A percentile compares a stretch with the other conserved stretches of the same genome.
Evolutionary conservation across 2,797 vertebrate species (phyloP).

Genomic region (Rhodeus uyekii): DNA sequence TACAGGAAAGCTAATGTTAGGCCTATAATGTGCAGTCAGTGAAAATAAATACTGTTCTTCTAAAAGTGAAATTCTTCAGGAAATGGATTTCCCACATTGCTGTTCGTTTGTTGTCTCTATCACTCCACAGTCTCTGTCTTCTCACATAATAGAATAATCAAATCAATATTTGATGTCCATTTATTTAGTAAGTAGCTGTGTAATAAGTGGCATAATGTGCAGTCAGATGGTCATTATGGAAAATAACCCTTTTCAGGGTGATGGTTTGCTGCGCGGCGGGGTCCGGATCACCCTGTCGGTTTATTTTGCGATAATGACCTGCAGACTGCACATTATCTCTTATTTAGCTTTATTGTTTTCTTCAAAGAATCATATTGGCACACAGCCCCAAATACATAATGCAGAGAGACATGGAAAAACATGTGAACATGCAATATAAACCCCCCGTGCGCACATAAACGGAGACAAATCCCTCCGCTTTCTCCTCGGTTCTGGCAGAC

Average conservation of each 20-base stretch:
- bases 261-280: not conserved
- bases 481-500: not conserved
- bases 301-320: not conserved
- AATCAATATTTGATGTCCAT: conserved; percentile 2
- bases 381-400: not conserved
- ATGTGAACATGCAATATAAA: not conserved
- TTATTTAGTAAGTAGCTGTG: conserved; percentile 10
- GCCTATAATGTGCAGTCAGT: not conserved
- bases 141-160: not conserved
- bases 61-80: no score
- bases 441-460: conserved; percentile 6
- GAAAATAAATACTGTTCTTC: not conserved
- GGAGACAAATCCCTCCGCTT: conserved; percentile 6
- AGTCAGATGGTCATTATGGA: not conserved
- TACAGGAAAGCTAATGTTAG: no score
- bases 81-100: not conserved
- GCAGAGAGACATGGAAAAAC: not conserved
- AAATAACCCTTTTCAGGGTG: conserved; percentile 7
- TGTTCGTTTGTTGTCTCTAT: not conserved
- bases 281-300: not conserved
- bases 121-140: not conserved
- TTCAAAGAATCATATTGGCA: not conserved
- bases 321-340: not conserved
- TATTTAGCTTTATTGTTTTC: not conserved
- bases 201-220: not conserved